Base-by-base conservation (phyloP, 2,797 vertebrate genomes). In the Sebastes trivittatus region DNA sequence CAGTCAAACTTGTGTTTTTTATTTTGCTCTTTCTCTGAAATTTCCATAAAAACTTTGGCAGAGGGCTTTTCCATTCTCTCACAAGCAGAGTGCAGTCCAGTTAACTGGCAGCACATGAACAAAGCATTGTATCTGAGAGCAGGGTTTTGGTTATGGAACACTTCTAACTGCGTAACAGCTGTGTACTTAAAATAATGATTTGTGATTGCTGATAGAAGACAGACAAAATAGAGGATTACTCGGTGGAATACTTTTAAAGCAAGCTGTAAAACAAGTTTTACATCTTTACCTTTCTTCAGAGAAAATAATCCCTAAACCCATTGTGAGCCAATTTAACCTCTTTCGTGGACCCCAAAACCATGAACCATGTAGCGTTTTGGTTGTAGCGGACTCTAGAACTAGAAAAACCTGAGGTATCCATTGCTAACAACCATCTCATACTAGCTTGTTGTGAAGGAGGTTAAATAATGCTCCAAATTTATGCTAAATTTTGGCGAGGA, bases 41-140 rank as follows among this genome's bases (percentile, higher is more conserved):
- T 85, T 76, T 83, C 82, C 83, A 68, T 80, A 38, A 75, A 81
- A 64, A 83, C 63, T 64, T 85, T 89, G 87, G 86, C 82, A 65
- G 62, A 34, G 7, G 36, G 42, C 59, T 82, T 88, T 90, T 84
- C 85, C 86, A 78, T 81, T 87, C 72, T 62, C 69, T 82, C 85
- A 82, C 63, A 78, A 72, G 69, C 69, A 52, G 59, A 49, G 8
- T 60, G n/a, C 27, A 9, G 75, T 81, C 69, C 77, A 81, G 29
- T 59, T 55, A 49, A 72, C 78, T 76, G 66, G 56, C 78, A 85
- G 78, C 61, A 46, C 60, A 63, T 42, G 56, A 80, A 63, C 65
- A 73, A 55, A 72, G 36, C 22, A n/a, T 66, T 63, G 38, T 77
- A 72, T 81, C 69, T 77, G 30, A 80, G 64, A 64, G 65, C 63